phyloP scores from a whole-genome alignment of 2,888 invertebrate genomes.

The Bugulina stolonifera region DNA sequence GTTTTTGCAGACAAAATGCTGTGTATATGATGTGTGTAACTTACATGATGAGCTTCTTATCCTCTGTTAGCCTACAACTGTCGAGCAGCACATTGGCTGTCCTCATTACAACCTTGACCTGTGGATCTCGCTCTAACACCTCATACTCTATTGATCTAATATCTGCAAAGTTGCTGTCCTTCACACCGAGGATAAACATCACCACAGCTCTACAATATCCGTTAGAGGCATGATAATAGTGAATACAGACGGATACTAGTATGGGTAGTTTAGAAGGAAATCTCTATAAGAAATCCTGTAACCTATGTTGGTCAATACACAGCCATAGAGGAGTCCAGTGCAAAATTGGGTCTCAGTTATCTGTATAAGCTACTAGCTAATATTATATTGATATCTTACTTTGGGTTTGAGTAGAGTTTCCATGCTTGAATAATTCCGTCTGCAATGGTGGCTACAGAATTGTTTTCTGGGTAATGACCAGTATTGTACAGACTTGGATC shows the following conservation, averaged over 20 bases:
- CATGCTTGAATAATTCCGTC: background rate
- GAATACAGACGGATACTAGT: no score
- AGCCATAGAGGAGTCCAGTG: no score
- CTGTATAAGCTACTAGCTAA: no score
- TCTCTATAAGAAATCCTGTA: no score
- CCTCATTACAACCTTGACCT: conserved; percentile 68
- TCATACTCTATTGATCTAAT: conserved; percentile 88
- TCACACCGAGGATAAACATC: conserved; percentile 79
- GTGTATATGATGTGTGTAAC: no score
- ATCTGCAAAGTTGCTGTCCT: conserved; percentile 88
- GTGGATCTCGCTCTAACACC: conserved; percentile 67
- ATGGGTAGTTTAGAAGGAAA: no score
- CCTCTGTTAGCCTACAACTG: background rate
- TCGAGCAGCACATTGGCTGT: conserved; percentile 56
- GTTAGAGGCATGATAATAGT: no score
- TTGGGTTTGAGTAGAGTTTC: background rate
- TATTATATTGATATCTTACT: conserved; percentile 14
- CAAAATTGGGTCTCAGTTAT: no score
- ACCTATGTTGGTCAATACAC: no score
- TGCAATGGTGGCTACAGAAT: background rate
- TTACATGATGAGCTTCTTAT: background rate
- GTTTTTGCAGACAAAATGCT: no score
- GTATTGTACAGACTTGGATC: background rate
- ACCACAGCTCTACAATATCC: conserved; percentile 65
- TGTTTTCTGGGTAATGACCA: background rate